phyloP scores from a whole-genome alignment of 2,888 invertebrate genomes.

The Cataglyphis cursor region DNA sequence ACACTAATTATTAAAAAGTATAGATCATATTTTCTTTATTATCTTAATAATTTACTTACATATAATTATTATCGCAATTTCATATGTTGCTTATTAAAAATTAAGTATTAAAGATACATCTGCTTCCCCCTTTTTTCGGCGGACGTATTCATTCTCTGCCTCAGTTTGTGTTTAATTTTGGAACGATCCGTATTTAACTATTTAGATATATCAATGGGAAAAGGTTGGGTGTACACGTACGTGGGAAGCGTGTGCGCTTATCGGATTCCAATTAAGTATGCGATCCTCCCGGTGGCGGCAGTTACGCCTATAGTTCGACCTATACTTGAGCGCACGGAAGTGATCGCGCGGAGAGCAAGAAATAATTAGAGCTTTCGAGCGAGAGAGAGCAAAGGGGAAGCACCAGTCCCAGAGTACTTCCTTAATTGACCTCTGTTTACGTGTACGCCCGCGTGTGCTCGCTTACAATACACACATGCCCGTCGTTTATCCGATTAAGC shows the following conservation, averaged over 20 bases:
- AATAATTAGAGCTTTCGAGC: constrained; percentile 75
- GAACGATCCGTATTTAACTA: not conserved
- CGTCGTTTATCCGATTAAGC: constrained; percentile 44
- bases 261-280: constrained; percentile 72
- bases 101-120: not conserved
- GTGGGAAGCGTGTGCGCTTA: constrained; percentile 66
- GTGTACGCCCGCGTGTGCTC: constrained; percentile 41
- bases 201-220: constrained; percentile 14
- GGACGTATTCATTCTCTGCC: no score
- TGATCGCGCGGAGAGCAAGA: constrained; percentile 70
- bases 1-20: not conserved
- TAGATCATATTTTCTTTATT: not conserved
- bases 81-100: not conserved
- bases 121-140: not conserved
- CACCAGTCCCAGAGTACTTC: constrained; percentile 61
- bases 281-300: constrained; percentile 52
- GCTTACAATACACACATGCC: constrained; percentile 27
- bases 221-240: constrained; percentile 57
- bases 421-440: constrained; percentile 74
- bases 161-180: not conserved
- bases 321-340: constrained; percentile 65
- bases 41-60: not conserved
- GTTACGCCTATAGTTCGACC: constrained; percentile 70
- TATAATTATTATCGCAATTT: not conserved
- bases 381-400: constrained; percentile 59